A percentile compares a stretch with the other conserved stretches of the same genome.
Evolutionary conservation across 2,888 invertebrate genomes (phyloP).

Genomic region (Tiphia femorata): DNA sequence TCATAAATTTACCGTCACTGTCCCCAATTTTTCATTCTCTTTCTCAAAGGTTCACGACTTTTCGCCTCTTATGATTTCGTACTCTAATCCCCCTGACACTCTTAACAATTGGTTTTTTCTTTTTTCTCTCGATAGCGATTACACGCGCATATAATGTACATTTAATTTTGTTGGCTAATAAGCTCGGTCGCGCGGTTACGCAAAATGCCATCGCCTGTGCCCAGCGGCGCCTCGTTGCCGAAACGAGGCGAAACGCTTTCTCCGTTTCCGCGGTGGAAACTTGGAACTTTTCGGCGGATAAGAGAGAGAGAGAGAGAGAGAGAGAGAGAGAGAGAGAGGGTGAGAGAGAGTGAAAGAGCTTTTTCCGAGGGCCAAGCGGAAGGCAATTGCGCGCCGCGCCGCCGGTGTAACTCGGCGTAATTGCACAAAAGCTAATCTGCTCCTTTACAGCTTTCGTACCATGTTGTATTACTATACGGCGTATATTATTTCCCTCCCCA

Average conservation of each 20-base stretch:
- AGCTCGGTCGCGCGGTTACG: too few species aligned
- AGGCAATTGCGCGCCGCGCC: slow-evolving; percentile 20
- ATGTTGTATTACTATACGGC: slow-evolving; percentile 32
- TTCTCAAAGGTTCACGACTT: too few species aligned
- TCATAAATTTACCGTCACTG: background rate
- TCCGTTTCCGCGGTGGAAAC: background rate
- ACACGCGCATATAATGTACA: slow-evolving; percentile 42
- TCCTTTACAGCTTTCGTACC: slow-evolving; percentile 51
- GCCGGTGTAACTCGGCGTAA: slow-evolving; percentile 32
- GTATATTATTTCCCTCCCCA: slow-evolving; percentile 32
- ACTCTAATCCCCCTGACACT: slow-evolving; percentile 23
- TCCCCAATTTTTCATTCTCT: too few species aligned
- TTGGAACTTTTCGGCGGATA: too few species aligned
- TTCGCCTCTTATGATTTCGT: slow-evolving; percentile 9
- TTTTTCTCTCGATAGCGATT: slow-evolving; percentile 30
- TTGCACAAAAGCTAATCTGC: slow-evolving; percentile 51
- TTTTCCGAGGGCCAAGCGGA: slow-evolving; percentile 10
- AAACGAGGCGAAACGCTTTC: background rate
- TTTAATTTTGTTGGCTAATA: slow-evolving; percentile 41
- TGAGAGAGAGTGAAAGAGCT: slow-evolving; percentile 4
- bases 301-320: background rate
- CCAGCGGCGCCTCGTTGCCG: background rate
- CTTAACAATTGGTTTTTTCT: slow-evolving; percentile 31
- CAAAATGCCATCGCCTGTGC: slow-evolving; percentile 19
- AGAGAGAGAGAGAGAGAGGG: background rate